Evolutionary conservation across 2,113 vertebrate genomes (phyloP).

Genomic region (Nannobrachium achirus): DNA sequence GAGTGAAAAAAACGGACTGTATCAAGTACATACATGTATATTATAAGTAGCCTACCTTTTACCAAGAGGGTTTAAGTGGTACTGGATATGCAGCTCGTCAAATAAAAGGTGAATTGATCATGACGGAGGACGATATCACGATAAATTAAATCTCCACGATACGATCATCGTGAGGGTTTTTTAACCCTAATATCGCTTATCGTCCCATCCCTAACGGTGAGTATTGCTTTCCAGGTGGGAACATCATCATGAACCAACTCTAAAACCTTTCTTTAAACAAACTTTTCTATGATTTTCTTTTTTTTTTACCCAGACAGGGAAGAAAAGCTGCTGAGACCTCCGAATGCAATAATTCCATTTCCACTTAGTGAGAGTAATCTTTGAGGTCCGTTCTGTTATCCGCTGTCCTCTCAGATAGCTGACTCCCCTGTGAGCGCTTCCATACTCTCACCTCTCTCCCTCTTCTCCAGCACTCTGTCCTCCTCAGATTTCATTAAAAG

Average conservation of each 20-base stretch:
- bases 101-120: too few relatives aligned
- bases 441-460: conserved; percentile 59
- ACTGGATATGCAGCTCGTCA: too few relatives aligned
- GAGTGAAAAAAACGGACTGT: too few relatives aligned
- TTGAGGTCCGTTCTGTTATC: conserved; percentile 66
- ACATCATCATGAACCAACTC: too few relatives aligned
- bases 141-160: too few relatives aligned
- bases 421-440: conserved; percentile 63
- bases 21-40: too few relatives aligned
- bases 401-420: conserved; percentile 64
- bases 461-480: conserved; percentile 58
- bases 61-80: too few relatives aligned
- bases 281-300: conserved; percentile 50
- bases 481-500: conserved; percentile 81
- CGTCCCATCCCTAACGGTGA: too few relatives aligned
- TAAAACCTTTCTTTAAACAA: conserved; percentile 26
- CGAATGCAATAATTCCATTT: conserved; percentile 71
- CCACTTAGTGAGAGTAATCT: conserved; percentile 67
- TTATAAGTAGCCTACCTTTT: too few relatives aligned
- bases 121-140: too few relatives aligned
- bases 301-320: conserved; percentile 45
- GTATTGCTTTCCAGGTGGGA: not conserved
- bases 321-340: conserved; percentile 71
- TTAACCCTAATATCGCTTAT: too few relatives aligned
- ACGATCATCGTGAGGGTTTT: too few relatives aligned